Evolutionary conservation across 2,113 vertebrate species (phyloP), one percentile per base, ranked within the genome.

Genomic region (Chamaea fasciata): DNA sequence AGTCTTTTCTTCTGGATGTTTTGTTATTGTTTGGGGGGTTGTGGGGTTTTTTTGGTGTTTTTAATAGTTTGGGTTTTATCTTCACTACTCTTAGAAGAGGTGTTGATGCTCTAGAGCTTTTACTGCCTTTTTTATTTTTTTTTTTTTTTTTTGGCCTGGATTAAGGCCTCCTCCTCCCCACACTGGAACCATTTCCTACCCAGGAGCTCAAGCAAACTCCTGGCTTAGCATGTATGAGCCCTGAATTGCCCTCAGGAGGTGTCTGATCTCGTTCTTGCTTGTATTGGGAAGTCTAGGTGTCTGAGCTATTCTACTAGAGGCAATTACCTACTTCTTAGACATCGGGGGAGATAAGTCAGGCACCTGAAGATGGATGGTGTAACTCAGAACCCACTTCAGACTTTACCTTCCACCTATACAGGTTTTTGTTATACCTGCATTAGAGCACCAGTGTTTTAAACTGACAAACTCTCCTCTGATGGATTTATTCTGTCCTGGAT

Each of bases 201-300:
- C 49, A 59, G 67, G n/a, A 90, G 37, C 55, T 75, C 59, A 75
- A 89, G 47, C 76, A 75, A 93, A 77, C 64, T 89, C 47, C 23
- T 93, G 64, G 75, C 53, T 91, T 91, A 85, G 37, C 70, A 85
- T 20, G 22, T 37, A 69, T 69, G 64, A 97, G 68, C 13, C 39
- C 64, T 90, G 76, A 90, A 68, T 67, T 92, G 64, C 76, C 86
- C 73, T 71, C 14, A 2, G 86, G 91, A 94, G 22, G 30, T 56
- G 64, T 93, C 91, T 94, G 83, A 90, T 90, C 80, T 93, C 15
- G 0, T 89, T 87, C 27, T 90, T 81, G 60, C 64, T 93, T 92
- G 41, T 47, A 28, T 87, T 94, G 82, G 71, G 89, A 94, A 95
- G 76, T 89, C 71, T 94, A 35, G 14, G 69, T 84, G 68, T 87